Evolutionary conservation across 2,888 invertebrate species (phyloP).

Genomic region (Andrena bucephala): DNA sequence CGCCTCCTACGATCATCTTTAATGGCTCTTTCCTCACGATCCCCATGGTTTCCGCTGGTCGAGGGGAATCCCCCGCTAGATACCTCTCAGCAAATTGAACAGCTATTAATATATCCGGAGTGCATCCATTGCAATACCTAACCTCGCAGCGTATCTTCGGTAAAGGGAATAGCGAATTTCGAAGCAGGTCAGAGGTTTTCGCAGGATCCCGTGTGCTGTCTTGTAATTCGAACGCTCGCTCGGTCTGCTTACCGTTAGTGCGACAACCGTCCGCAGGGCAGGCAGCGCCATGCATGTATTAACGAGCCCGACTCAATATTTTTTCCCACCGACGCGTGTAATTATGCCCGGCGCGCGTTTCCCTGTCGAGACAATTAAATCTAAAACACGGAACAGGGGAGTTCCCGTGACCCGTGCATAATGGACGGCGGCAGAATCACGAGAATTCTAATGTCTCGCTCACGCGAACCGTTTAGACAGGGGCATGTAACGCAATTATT

Average conservation of each 20-base stretch:
- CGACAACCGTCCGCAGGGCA: not conserved
- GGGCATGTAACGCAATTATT: conserved; percentile 37
- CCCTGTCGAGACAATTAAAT: conserved; percentile 33
- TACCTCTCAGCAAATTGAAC: conserved; percentile 3
- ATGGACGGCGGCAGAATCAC: conserved; percentile 26
- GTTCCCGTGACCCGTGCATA: conserved; percentile 28
- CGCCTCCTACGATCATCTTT: conserved; percentile 21
- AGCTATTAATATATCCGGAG: conserved; percentile 7
- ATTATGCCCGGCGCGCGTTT: conserved; percentile 20
- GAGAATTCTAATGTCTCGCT: conserved; percentile 32
- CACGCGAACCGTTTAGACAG: conserved; percentile 28
- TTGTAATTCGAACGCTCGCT: too few relatives aligned
- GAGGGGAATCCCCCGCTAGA: not conserved
- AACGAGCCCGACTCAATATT: not conserved
- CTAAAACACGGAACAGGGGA: conserved; percentile 9
- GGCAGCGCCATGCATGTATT: not conserved
- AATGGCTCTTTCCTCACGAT: conserved; percentile 27
- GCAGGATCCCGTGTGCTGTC: too few relatives aligned
- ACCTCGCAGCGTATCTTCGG: not conserved
- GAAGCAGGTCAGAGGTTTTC: too few relatives aligned
- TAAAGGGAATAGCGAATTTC: not conserved
- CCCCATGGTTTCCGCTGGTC: not conserved
- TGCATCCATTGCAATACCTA: not conserved
- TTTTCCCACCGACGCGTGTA: conserved; percentile 6
- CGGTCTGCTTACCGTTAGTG: too few relatives aligned